Base-by-base conservation (phyloP, 2,113 vertebrate species). In the Lagopus muta region DNA sequence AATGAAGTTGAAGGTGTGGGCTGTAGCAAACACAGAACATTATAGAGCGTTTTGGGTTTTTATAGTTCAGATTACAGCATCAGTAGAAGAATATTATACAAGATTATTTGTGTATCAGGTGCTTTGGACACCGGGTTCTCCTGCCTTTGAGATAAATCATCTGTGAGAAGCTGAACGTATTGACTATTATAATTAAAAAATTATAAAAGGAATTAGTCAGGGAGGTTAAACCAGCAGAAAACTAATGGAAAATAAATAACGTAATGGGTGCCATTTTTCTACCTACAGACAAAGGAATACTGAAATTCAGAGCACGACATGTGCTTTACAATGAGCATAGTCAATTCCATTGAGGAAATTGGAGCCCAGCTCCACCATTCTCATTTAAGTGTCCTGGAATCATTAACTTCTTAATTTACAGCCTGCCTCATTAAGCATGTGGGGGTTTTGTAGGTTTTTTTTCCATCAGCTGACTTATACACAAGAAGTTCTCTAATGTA, bases 361-460 rank as follows among this genome's bases (percentile, higher is more conserved):
- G 38, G 86, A 73, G 60, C 34, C 64, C n/a, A 76, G 74, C n/a
- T 66, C 40, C 54, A 82, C 7, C 19, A 64, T 69, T 61, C 78
- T 75, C 80, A 92, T 65, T 84, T 89, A 92, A 92, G 40, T 65
- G 54, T 77, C 69, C 80, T 60, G 65, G 54, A 86, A 42, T 71
- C 64, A 89, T 89, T 94, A 92, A 36, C 40, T 78, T 80, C 83
- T 88, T 80, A 73, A 76, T 78, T 55, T 80, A 55, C 69, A 78
- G 21, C 19, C 87, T 92, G 61, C 55, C 69, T 58, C 52, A 74
- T 54, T 82, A 89, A 65, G 69, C 19, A 3, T 30, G 30, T 30
- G 42, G 4, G 38, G 4, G 7, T 12, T 61, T 48, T 67, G 21
- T 16, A 45, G 24, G 5, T 32, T 85, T 79, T 69, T 64, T 64